Evolutionary conservation across 2,113 vertebrate species (phyloP).

Genomic region (Sinocyclocheilus maitianheensis): DNA sequence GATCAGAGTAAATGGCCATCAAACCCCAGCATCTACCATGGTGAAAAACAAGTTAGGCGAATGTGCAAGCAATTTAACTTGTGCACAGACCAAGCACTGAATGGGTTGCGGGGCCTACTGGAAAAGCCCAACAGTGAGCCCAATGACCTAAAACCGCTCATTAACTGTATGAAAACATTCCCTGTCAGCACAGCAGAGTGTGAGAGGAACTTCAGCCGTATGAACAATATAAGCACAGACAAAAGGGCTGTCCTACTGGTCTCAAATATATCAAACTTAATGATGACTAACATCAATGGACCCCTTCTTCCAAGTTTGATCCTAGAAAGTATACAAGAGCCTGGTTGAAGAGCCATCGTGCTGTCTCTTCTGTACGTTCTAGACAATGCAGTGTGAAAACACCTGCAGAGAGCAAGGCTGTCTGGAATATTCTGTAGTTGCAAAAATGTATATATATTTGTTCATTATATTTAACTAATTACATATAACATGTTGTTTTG

Average conservation of each 20-base stretch:
- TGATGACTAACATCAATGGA: neutral
- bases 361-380: neutral
- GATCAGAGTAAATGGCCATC: neutral
- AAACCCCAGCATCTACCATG: neutral
- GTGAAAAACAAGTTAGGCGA: neutral
- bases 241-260: neutral
- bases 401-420: neutral
- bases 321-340: neutral
- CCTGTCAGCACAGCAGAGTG: neutral
- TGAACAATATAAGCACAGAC: neutral
- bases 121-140: neutral
- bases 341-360: neutral
- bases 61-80: neutral
- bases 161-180: slow-evolving; percentile 4
- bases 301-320: neutral
- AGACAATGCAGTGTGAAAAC: neutral
- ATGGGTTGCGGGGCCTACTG: neutral
- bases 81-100: neutral
- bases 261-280: neutral
- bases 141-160: neutral
- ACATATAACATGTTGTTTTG: too few relatives aligned
- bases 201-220: neutral
- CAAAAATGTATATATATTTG: too few relatives aligned
- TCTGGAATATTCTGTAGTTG: slow-evolving; percentile 10
- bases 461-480: too few relatives aligned